Percentiles rank a stretch among this genome's conserved stretches.
Conservation (phyloP, 2,888 invertebrate species). For the Watsonalla binaria region DNA sequence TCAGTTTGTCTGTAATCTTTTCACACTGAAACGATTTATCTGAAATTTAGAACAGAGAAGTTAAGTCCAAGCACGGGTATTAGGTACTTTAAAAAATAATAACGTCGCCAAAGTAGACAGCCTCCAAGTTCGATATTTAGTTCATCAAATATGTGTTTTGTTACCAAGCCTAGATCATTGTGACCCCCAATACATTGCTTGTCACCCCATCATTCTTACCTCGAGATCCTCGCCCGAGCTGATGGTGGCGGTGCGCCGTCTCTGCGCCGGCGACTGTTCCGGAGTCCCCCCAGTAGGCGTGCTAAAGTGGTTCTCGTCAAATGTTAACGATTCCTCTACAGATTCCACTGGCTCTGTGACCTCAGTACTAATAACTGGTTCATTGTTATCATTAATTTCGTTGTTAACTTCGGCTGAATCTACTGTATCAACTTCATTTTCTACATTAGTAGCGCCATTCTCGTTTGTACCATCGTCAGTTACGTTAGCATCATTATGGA, state of each 20-base stretch:
- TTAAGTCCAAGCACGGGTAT: no score
- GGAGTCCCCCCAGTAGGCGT: conserved; percentile 65
- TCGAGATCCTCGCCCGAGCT: conserved; percentile 67
- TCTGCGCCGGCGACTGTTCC: conserved; percentile 31
- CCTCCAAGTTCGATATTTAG: no score
- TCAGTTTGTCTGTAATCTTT: no score
- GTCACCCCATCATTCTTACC: conserved; percentile 62
- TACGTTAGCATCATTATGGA: conserved; percentile 4
- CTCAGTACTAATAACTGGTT: conserved; percentile 6
- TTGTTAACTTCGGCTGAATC: conserved; percentile 6
- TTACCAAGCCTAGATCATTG: neutral
- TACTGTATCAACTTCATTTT: conserved; percentile 7
- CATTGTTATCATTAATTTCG: conserved; percentile 10
- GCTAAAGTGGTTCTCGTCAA: conserved; percentile 75
- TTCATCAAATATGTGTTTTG: neutral
- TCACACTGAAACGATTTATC: no score
- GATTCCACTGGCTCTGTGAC: conserved; percentile 27
- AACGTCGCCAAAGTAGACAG: no score
- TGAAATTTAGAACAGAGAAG: no score
- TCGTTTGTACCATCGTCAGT: conserved; percentile 8
- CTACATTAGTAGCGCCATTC: conserved; percentile 8
- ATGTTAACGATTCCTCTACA: conserved; percentile 48
- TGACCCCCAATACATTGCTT: conserved; percentile 25
- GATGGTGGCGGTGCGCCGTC: conserved; percentile 43
- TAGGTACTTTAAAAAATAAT: no score